A percentile compares a stretch with the other conserved stretches of the same genome.
phyloP scores from a whole-genome alignment of 2,113 vertebrate species.

The Odobenus rosmarus region DNA sequence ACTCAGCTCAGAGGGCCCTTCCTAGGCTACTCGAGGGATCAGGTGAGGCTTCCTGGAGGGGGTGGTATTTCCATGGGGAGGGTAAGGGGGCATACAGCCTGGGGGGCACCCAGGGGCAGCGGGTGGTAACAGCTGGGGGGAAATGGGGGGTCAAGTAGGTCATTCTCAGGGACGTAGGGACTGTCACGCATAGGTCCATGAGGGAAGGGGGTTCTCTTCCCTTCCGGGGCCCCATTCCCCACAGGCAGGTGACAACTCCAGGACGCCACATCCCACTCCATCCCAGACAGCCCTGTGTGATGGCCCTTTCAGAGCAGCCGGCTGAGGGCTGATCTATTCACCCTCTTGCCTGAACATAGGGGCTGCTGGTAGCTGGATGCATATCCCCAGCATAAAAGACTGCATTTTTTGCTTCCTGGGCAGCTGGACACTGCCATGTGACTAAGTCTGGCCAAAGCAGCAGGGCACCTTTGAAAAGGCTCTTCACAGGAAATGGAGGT shows the following conservation, averaged over 20 bases:
- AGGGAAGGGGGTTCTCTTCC: not conserved
- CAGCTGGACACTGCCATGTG: no score
- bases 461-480: not conserved
- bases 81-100: not conserved
- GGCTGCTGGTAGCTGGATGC: not conserved
- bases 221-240: fast-evolving
- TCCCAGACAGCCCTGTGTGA: not conserved
- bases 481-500: not conserved
- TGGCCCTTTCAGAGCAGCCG: not conserved
- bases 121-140: not conserved
- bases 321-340: fast-evolving
- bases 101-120: not conserved
- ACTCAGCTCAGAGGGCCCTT: not conserved
- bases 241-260: no score
- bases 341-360: not conserved
- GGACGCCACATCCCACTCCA: no score
- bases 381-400: not conserved
- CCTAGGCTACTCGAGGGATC: no score
- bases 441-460: not conserved
- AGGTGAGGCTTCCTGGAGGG: not conserved
- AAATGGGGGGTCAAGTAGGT: not conserved
- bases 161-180: not conserved
- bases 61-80: not conserved
- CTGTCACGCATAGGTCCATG: no score
- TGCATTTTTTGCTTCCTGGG: not conserved